A percentile compares a stretch with the other conserved stretches of the same genome.
Conservation (phyloP, 2,888 invertebrate genomes). For the Dasysyrphus albostriatus region DNA sequence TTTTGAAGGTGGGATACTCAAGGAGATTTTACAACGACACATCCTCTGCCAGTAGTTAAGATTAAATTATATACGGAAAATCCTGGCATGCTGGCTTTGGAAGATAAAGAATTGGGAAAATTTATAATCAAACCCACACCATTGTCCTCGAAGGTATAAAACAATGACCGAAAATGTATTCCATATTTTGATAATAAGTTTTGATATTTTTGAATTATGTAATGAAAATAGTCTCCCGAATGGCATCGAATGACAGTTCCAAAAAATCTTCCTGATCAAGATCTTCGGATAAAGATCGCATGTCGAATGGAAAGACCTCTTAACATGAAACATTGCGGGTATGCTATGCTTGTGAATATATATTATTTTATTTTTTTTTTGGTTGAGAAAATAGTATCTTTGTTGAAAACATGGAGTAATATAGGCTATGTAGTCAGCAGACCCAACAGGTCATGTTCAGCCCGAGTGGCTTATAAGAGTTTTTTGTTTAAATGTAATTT, state of each 20-base stretch:
- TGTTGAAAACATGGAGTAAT: no score
- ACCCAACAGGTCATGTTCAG: no score
- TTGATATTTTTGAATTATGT: conserved; percentile 71
- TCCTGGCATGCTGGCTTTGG: conserved; percentile 98
- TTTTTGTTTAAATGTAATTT: no score
- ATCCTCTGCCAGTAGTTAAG: conserved; percentile 98
- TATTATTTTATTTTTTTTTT: background rate
- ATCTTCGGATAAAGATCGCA: conserved; percentile 97
- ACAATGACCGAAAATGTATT: background rate
- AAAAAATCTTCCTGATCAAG: conserved; percentile 97
- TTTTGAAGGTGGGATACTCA: conserved; percentile 97
- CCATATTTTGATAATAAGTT: background rate
- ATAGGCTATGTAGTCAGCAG: no score
- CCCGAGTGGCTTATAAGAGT: no score
- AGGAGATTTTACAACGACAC: conserved; percentile 99
- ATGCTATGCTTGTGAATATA: conserved; percentile 81
- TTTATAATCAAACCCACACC: conserved; percentile 94
- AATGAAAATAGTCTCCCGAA: conserved; percentile 90
- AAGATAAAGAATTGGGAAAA: conserved; percentile 99
- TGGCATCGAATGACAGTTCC: conserved; percentile 99
- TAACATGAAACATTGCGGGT: conserved; percentile 99
- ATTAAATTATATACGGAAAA: conserved; percentile 99
- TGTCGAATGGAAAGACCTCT: conserved; percentile 99
- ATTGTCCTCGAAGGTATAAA: conserved; percentile 91
- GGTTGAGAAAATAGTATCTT: no score